These are phyloP conservation scores for Pristionchus pacificus DNA, from an alignment of 1,140 invertebrate species.

Conservation along the genomic window DNA sequence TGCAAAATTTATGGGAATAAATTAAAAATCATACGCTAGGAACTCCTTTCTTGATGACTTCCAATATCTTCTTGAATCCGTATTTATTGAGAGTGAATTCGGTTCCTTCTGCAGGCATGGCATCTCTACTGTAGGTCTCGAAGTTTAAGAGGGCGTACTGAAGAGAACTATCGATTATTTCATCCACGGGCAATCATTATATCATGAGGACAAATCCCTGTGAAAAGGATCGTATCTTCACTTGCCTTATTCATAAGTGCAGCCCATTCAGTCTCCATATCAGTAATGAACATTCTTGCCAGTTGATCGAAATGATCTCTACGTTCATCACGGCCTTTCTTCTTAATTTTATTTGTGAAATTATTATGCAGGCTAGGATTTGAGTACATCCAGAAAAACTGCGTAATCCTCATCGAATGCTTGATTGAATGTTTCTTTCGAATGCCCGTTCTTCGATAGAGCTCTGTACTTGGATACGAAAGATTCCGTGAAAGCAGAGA, in stretches of 20 bases:
- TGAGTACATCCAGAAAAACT: slow-evolving; percentile 7
- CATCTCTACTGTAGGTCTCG: too few relatives aligned
- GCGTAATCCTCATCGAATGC: neutral
- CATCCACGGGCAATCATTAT: neutral
- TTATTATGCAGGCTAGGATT: too few relatives aligned
- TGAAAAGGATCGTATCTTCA: too few relatives aligned
- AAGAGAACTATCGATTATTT: neutral
- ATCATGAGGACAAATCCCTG: too few relatives aligned
- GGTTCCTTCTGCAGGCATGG: too few relatives aligned
- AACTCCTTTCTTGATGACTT: too few relatives aligned
- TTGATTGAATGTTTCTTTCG: neutral
- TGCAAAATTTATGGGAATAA: too few relatives aligned
- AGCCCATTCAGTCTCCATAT: slow-evolving; percentile 24
- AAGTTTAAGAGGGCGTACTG: slow-evolving; percentile 21
- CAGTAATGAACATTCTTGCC: slow-evolving; percentile 4
- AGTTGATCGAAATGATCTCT: neutral
- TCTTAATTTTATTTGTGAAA: neutral
- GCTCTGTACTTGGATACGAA: neutral
- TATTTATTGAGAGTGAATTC: too few relatives aligned
- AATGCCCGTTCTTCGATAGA: neutral
- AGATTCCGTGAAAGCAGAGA: too few relatives aligned
- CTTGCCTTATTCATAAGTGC: slow-evolving; percentile 16
- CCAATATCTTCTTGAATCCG: too few relatives aligned
- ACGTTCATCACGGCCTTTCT: neutral
- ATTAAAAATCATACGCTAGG: too few relatives aligned